Evolutionary conservation across 1,140 invertebrate genomes (phyloP).

Genomic region (Pissodes strobi): DNA sequence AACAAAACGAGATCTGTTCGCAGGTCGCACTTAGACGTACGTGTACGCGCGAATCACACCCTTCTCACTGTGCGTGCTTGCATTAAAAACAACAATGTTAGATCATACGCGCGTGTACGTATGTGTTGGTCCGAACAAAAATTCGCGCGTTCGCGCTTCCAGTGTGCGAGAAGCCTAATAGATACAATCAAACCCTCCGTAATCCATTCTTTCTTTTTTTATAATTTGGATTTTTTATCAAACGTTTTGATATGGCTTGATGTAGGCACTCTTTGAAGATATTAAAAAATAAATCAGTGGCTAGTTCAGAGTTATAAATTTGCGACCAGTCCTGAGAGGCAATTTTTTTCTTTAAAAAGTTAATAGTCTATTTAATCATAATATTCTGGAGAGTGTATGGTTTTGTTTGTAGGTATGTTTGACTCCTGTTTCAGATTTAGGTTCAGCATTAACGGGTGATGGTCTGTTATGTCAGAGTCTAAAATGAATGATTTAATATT

Average conservation of each 20-base stretch:
- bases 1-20: too few relatives aligned
- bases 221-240: neutral
- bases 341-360: neutral
- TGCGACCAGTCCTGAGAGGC: neutral
- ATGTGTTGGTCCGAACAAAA: too few relatives aligned
- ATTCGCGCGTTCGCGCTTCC: too few relatives aligned
- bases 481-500: constrained; percentile 1
- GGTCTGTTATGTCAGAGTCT: neutral
- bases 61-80: too few relatives aligned
- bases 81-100: too few relatives aligned
- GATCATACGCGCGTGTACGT: too few relatives aligned
- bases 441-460: neutral
- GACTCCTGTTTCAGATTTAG: neutral
- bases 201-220: constrained; percentile 1
- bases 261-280: neutral
- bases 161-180: too few relatives aligned
- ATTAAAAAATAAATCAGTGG: neutral
- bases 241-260: neutral
- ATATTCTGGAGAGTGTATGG: neutral
- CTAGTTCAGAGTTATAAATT: neutral
- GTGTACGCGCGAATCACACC: too few relatives aligned
- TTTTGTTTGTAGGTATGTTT: neutral
- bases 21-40: too few relatives aligned
- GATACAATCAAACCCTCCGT: neutral
- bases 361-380: neutral